phyloP scores from a whole-genome alignment of 2,797 vertebrate genomes.

The Enteromius mattozi region DNA sequence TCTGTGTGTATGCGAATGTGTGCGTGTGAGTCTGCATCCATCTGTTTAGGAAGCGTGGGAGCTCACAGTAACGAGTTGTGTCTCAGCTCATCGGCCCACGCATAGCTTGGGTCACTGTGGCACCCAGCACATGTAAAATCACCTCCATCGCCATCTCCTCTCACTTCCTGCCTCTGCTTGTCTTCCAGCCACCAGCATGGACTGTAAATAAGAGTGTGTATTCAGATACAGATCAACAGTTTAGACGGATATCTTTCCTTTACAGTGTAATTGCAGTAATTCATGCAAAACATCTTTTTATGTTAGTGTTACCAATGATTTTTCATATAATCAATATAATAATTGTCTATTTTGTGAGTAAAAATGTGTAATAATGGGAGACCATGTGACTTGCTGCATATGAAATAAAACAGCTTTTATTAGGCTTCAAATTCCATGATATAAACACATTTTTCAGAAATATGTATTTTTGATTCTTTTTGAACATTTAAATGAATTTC shows the following conservation, averaged over 20 bases:
- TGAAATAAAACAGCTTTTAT: background rate
- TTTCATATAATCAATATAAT: background rate
- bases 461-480: too few species aligned
- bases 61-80: conserved; percentile 63
- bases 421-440: background rate
- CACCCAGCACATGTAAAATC: conserved; percentile 51
- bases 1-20: conserved; percentile 47
- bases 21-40: conserved; percentile 54
- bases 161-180: conserved; percentile 40
- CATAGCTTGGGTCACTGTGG: conserved; percentile 59
- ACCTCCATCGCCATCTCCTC: conserved; percentile 42
- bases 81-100: conserved; percentile 63
- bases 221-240: background rate
- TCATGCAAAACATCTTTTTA: background rate
- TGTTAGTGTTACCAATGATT: background rate
- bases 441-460: background rate
- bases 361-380: background rate
- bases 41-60: conserved; percentile 65
- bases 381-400: background rate
- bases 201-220: background rate
- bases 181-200: conserved; percentile 5
- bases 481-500: background rate
- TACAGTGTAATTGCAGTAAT: background rate
- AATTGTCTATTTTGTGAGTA: background rate
- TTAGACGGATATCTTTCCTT: background rate